phyloP scores from a whole-genome alignment of 2,888 invertebrate species.

The Hypomecis atomaria region DNA sequence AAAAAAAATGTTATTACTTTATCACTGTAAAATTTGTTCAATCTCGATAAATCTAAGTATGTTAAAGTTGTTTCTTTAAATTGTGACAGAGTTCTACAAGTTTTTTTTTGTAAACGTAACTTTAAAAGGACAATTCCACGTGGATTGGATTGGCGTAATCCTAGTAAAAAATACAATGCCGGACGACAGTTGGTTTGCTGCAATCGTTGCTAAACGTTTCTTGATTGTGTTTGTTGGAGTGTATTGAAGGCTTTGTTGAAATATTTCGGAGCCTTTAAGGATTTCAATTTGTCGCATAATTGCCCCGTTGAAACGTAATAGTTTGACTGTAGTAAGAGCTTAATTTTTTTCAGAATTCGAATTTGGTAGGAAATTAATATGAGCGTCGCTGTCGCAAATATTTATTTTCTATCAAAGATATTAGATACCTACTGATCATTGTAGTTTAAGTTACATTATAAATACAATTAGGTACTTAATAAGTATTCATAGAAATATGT shows the following conservation, averaged over 20 bases:
- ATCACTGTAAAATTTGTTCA: background rate
- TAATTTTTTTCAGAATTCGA: no score
- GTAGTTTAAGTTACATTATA: no score
- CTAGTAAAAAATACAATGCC: constrained; percentile 58
- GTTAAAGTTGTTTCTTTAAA: background rate
- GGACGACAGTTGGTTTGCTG: constrained; percentile 50
- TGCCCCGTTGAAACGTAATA: background rate
- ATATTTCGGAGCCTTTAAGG: constrained; percentile 13
- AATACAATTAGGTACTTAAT: no score
- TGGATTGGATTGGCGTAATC: constrained; percentile 71
- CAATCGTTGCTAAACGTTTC: constrained; percentile 60
- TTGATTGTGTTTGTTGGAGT: constrained; percentile 52
- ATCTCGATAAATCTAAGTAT: background rate
- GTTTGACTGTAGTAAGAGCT: background rate
- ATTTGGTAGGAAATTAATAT: no score
- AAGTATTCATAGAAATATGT: no score
- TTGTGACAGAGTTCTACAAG: constrained; percentile 12
- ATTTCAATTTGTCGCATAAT: constrained; percentile 8
- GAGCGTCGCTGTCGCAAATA: no score
- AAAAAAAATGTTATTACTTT: constrained; percentile 6
- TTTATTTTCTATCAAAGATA: no score
- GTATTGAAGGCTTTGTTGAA: constrained; percentile 42
- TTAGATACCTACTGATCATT: no score
- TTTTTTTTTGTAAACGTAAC: background rate
- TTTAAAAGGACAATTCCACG: constrained; percentile 32